A percentile compares a stretch with the other conserved stretches of the same genome.
Conservation (phyloP, 2,113 vertebrate species). For the Colaptes auratus region DNA sequence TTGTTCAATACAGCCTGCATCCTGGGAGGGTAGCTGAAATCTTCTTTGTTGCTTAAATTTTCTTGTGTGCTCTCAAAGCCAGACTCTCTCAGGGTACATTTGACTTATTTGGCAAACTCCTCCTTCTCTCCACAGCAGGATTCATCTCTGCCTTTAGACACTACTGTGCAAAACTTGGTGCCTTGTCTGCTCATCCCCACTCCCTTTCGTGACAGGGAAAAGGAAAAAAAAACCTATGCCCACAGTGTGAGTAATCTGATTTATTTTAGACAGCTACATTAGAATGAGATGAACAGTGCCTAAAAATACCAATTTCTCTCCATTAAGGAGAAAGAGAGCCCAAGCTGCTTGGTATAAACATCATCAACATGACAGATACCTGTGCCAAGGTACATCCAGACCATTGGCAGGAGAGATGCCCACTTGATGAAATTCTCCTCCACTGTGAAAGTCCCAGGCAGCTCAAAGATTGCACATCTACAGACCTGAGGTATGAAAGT, state of each 20-base stretch:
- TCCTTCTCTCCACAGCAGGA: neutral
- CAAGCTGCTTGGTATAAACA: neutral
- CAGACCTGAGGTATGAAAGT: neutral
- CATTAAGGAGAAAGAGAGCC: neutral
- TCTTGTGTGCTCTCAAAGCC: neutral
- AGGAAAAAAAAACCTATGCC: neutral
- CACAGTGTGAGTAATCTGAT: neutral
- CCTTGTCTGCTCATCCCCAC: accelerated
- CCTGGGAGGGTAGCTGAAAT: neutral
- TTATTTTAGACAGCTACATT: neutral
- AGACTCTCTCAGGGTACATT: neutral
- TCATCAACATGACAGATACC: neutral
- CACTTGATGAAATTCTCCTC: neutral
- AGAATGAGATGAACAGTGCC: neutral
- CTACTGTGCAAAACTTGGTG: accelerated
- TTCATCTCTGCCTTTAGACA: neutral
- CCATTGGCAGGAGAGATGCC: accelerated
- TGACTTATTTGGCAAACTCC: neutral
- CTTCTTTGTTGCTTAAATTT: neutral
- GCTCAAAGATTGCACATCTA: neutral
- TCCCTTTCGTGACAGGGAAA: neutral
- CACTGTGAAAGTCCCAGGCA: accelerated
- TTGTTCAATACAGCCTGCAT: accelerated
- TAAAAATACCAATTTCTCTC: neutral
- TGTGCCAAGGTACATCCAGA: neutral